Evolutionary conservation across 1,140 invertebrate genomes (phyloP).

Genomic region (Heliconius hermathena): DNA sequence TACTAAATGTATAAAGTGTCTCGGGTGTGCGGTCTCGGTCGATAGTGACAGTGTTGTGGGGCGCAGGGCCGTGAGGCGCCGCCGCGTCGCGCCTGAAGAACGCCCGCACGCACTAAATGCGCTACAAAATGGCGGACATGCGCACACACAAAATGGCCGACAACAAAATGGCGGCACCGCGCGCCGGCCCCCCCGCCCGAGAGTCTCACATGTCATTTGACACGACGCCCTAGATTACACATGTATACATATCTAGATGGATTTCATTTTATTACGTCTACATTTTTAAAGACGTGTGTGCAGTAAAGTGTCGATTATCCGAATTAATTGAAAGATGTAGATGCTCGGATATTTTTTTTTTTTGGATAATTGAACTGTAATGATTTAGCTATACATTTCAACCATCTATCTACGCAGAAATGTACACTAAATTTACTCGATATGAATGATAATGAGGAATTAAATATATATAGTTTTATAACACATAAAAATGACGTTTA

Average conservation of each 20-base stretch:
- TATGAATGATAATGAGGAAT: too few species aligned
- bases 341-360: too few species aligned
- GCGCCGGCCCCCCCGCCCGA: constrained; percentile 40
- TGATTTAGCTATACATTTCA: too few species aligned
- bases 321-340: too few species aligned
- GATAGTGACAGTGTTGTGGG: constrained; percentile 24
- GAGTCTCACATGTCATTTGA: constrained; percentile 57
- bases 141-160: constrained; percentile 22
- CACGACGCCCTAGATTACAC: constrained; percentile 28
- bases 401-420: too few species aligned
- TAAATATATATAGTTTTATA: too few species aligned
- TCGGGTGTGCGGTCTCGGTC: constrained; percentile 48
- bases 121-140: constrained; percentile 29
- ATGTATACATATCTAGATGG: constrained; percentile 14
- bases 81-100: constrained; percentile 51
- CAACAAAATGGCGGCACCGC: constrained; percentile 27
- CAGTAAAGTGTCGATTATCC: too few species aligned
- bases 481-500: too few species aligned
- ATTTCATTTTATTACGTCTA: neutral
- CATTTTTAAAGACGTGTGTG: neutral
- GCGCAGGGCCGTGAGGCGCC: constrained; percentile 46
- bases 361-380: too few species aligned
- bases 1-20: neutral
- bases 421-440: too few species aligned
- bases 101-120: constrained; percentile 36